Percentiles rank a stretch among this genome's conserved stretches.
phyloP scores from a whole-genome alignment of 1,140 invertebrate species.

The Hermatobates lingyangjiaoensis region DNA sequence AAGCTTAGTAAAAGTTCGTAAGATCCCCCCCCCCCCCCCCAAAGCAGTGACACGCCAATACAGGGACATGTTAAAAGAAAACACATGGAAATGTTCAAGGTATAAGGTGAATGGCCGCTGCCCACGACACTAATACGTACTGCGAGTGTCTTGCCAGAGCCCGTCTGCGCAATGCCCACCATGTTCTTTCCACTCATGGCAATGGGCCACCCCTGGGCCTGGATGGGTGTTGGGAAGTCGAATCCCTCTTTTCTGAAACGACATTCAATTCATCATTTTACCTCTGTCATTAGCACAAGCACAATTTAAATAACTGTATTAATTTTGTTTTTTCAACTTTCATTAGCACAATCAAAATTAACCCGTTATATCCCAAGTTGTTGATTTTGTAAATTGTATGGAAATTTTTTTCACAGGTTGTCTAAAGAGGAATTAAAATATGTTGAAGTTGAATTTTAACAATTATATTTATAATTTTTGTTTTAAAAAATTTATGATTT shows the following conservation, averaged over 20 bases:
- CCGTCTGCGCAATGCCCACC: conserved; percentile 67
- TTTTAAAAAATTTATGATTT: too few relatives aligned
- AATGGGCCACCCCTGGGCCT: conserved; percentile 64
- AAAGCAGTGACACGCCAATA: too few relatives aligned
- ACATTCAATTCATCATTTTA: conserved; percentile 7
- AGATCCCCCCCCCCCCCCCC: too few relatives aligned
- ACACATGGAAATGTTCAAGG: too few relatives aligned
- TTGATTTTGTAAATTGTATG: background rate
- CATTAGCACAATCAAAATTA: background rate
- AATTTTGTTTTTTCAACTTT: background rate
- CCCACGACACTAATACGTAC: too few relatives aligned
- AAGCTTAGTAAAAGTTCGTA: too few relatives aligned
- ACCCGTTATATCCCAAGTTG: background rate
- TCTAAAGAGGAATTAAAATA: background rate
- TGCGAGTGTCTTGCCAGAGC: conserved; percentile 36
- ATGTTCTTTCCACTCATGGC: conserved; percentile 61
- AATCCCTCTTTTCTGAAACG: conserved; percentile 37
- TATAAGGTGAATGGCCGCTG: too few relatives aligned
- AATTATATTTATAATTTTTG: too few relatives aligned
- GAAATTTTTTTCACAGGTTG: too few relatives aligned
- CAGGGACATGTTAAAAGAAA: too few relatives aligned
- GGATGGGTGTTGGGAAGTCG: conserved; percentile 57
- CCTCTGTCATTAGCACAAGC: too few relatives aligned
- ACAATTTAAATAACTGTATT: background rate
- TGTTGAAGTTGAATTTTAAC: background rate